phyloP scores from a whole-genome alignment of 35 echinoderm and acorn worm species.

The Chiridota heheva region DNA sequence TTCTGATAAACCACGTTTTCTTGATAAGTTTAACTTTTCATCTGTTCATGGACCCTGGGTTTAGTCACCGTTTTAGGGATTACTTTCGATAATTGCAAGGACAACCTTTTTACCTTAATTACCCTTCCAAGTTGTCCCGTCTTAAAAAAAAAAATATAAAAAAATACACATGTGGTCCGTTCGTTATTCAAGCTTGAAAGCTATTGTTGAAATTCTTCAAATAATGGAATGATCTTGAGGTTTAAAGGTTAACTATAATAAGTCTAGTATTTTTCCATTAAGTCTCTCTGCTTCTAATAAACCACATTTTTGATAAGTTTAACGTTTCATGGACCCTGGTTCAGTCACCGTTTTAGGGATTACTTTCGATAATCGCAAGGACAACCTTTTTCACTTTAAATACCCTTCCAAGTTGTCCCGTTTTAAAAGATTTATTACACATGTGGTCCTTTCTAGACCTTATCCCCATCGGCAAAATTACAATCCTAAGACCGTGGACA shows the following conservation, averaged over 20 bases:
- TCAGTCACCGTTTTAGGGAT: neutral
- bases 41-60: neutral
- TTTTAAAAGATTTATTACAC: neutral
- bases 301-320: neutral
- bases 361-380: conserved; percentile 29
- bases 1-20: neutral
- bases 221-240: neutral
- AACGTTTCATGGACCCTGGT: too few relatives aligned
- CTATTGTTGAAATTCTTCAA: conserved; percentile 9
- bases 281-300: neutral
- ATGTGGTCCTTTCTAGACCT: neutral
- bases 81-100: conserved; percentile 26
- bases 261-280: conserved; percentile 11
- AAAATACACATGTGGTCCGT: conserved; percentile 5
- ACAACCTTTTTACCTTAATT: neutral
- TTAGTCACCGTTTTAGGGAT: neutral
- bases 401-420: neutral
- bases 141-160: too few relatives aligned
- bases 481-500: neutral
- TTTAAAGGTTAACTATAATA: conserved; percentile 20
- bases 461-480: neutral
- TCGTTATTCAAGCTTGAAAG: neutral
- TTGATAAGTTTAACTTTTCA: neutral
- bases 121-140: neutral
- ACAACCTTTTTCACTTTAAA: neutral